These are phyloP conservation scores for Aythya fuligula DNA, from an alignment of 2,797 vertebrate genomes.

Conservation along the genomic window DNA sequence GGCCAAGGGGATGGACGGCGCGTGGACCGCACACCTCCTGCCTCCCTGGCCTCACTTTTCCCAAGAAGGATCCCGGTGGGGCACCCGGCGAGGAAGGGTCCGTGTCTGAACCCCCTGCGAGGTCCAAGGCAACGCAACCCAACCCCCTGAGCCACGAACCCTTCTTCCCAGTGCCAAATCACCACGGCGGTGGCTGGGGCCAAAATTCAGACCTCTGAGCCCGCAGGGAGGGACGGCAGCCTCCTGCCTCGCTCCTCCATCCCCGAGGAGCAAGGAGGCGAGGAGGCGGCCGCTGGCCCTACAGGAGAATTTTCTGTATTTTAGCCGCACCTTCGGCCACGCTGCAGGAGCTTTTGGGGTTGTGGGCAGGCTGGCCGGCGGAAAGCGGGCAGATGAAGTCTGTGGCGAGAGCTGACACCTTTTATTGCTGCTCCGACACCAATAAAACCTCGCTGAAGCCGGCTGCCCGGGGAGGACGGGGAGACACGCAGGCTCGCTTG, in stretches of 20 bases:
- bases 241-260: no score
- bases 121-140: not conserved
- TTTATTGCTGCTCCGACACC: not conserved
- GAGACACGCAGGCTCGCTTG: not conserved
- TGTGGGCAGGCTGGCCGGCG: rapidly evolving
- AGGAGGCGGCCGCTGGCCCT: not conserved
- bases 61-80: not conserved
- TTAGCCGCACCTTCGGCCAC: rapidly evolving
- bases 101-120: not conserved
- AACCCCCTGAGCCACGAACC: not conserved
- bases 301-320: rapidly evolving
- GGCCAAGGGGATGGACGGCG: not conserved
- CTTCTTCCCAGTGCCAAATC: not conserved
- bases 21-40: not conserved
- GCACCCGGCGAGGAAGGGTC: rapidly evolving
- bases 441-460: not conserved
- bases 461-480: rapidly evolving
- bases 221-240: rapidly evolving
- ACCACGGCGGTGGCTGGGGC: not conserved
- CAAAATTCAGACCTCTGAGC: not conserved
- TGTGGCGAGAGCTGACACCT: not conserved
- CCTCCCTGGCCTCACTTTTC: not conserved
- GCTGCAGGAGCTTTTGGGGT: not conserved
- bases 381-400: rapidly evolving
- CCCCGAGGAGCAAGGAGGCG: not conserved